Conservation (phyloP, 2,888 invertebrate genomes). For the Orchesella flavescens region DNA sequence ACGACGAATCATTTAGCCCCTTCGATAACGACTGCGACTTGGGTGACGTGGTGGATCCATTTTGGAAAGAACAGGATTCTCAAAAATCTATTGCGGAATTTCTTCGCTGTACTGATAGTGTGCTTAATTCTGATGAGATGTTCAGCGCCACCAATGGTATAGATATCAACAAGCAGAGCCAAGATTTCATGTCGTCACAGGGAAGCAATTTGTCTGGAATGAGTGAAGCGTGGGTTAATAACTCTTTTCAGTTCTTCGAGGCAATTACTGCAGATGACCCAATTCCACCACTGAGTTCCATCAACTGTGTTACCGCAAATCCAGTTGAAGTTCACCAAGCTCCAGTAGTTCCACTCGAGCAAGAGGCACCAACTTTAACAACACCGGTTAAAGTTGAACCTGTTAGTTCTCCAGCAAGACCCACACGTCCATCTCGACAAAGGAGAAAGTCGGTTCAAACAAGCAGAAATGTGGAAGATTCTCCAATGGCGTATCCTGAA, state of each 20-base stretch:
- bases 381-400: background rate
- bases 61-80: slow-evolving; percentile 5
- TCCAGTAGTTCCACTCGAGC: background rate
- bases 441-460: slow-evolving; percentile 35
- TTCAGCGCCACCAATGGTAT: background rate
- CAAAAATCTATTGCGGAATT: background rate
- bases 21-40: background rate
- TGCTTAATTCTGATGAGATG: background rate
- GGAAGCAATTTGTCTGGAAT: background rate
- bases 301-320: background rate
- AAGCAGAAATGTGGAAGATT: slow-evolving; percentile 16
- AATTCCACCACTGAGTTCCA: background rate
- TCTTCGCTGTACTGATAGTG: background rate
- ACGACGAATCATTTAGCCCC: background rate
- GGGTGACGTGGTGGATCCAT: background rate
- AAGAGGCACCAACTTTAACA: no score
- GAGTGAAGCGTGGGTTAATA: background rate
- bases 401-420: background rate
- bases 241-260: background rate
- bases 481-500: slow-evolving; percentile 3
- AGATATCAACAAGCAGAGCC: background rate
- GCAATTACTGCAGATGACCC: slow-evolving; percentile 22
- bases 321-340: background rate
- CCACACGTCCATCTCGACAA: background rate
- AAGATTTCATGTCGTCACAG: background rate